Percentiles rank a stretch among this genome's conserved stretches.
Evolutionary conservation across 2,797 vertebrate genomes (phyloP).

Genomic region (Rhynchonycteris naso): DNA sequence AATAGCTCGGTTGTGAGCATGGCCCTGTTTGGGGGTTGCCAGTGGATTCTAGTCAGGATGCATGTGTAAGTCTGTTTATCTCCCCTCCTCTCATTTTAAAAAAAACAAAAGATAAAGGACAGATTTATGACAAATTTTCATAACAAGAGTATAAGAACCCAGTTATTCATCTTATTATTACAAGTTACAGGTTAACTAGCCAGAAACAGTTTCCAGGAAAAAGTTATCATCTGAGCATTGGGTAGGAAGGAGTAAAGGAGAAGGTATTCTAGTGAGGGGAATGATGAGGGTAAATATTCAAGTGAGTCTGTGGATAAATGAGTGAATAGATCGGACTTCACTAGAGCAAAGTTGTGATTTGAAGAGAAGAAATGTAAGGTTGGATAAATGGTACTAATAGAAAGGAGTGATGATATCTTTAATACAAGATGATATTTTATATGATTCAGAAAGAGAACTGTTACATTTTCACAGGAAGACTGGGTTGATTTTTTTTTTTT

Average conservation of each 20-base stretch:
- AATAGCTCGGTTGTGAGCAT: no score
- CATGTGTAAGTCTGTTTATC: no score
- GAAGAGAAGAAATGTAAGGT: background rate
- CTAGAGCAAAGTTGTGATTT: background rate
- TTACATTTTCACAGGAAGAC: background rate
- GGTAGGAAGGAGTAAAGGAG: background rate
- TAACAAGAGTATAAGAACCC: background rate
- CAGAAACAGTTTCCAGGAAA: background rate
- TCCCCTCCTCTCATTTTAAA: no score
- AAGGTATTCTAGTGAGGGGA: background rate
- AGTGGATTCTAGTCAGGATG: no score
- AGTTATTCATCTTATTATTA: background rate
- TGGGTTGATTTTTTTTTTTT: background rate
- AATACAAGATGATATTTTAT: background rate
- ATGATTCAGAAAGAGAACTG: background rate
- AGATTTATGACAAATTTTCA: background rate
- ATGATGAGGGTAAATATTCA: background rate
- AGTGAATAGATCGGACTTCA: background rate
- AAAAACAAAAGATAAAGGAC: background rate
- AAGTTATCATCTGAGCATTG: background rate
- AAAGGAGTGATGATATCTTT: background rate
- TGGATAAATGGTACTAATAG: background rate
- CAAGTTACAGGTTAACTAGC: background rate
- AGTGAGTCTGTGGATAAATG: background rate
- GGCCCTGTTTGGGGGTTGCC: no score